phyloP scores from a whole-genome alignment of 2,113 vertebrate genomes.

The Ancistrus triradiatus region DNA sequence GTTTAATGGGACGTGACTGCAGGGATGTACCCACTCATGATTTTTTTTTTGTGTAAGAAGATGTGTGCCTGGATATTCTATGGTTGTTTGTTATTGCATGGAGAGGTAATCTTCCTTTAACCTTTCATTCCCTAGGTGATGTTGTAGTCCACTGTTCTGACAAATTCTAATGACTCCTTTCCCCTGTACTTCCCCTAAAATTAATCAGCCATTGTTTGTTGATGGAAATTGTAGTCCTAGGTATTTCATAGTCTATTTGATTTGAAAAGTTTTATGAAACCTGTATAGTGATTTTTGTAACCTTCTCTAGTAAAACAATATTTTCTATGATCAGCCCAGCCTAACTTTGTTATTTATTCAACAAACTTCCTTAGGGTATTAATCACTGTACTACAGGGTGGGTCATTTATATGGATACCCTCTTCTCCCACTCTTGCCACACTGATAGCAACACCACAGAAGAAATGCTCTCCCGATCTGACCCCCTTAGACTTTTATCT shows the following conservation, averaged over 20 bases:
- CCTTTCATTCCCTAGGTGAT: slow-evolving; percentile 82
- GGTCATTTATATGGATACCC: too few species aligned
- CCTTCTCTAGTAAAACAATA: slow-evolving; percentile 99
- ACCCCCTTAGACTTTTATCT: too few species aligned
- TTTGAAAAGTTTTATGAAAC: slow-evolving; percentile 91
- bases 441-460: too few species aligned
- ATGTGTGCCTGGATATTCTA: slow-evolving; percentile 82
- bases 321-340: slow-evolving; percentile 98
- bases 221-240: slow-evolving; percentile 73
- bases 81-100: slow-evolving; percentile 94
- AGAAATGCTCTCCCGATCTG: too few species aligned
- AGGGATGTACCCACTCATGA: slow-evolving; percentile 51
- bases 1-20: slow-evolving; percentile 70
- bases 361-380: too few species aligned
- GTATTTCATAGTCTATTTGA: slow-evolving; percentile 79
- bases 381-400: too few species aligned
- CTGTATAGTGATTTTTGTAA: slow-evolving; percentile 99
- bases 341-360: slow-evolving; percentile 78
- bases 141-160: slow-evolving; percentile 91
- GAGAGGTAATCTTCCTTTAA: slow-evolving; percentile 76
- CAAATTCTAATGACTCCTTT: slow-evolving; percentile 74
- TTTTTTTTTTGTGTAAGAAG: slow-evolving; percentile 66
- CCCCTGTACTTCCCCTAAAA: slow-evolving; percentile 9
- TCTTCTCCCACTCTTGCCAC: too few species aligned
- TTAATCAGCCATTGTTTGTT: slow-evolving; percentile 68